Percentiles rank a stretch among this genome's conserved stretches.
Evolutionary conservation across 2,113 vertebrate species (phyloP).

Genomic region (Dipodomys spectabilis): DNA sequence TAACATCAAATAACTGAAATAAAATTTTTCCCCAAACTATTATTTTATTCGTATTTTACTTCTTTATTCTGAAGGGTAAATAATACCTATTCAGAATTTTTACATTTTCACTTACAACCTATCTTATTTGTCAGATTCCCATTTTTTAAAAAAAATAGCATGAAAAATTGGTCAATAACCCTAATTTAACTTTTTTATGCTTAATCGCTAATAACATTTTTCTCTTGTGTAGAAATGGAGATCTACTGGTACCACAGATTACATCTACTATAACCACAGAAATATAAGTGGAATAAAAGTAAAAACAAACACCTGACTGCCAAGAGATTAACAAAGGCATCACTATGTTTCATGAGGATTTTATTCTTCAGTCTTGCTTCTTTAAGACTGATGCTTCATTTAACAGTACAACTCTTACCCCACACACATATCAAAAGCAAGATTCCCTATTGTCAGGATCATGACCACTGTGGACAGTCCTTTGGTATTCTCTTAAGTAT

Average conservation of each 20-base stretch:
- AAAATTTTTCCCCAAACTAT: no score
- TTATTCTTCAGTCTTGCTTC: not conserved
- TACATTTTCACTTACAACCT: not conserved
- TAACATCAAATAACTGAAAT: not conserved
- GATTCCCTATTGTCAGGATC: not conserved
- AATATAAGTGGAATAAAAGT: not conserved
- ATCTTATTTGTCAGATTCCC: not conserved
- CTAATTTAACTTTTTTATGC: not conserved
- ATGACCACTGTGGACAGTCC: not conserved
- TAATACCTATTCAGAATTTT: conserved; percentile 26
- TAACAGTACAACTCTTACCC: not conserved
- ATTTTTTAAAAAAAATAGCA: not conserved
- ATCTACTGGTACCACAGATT: not conserved
- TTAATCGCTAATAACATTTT: not conserved
- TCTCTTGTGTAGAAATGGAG: not conserved
- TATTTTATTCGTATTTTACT: not conserved
- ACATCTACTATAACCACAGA: not conserved
- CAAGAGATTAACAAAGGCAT: not conserved
- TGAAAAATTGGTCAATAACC: not conserved
- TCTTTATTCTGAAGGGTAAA: not conserved
- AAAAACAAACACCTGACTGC: not conserved
- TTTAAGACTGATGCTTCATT: not conserved
- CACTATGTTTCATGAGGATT: not conserved
- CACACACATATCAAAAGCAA: not conserved
- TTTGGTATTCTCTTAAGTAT: not conserved